Conservation (phyloP, 2,113 vertebrate species). For the Brachypteracias leptosomus region DNA sequence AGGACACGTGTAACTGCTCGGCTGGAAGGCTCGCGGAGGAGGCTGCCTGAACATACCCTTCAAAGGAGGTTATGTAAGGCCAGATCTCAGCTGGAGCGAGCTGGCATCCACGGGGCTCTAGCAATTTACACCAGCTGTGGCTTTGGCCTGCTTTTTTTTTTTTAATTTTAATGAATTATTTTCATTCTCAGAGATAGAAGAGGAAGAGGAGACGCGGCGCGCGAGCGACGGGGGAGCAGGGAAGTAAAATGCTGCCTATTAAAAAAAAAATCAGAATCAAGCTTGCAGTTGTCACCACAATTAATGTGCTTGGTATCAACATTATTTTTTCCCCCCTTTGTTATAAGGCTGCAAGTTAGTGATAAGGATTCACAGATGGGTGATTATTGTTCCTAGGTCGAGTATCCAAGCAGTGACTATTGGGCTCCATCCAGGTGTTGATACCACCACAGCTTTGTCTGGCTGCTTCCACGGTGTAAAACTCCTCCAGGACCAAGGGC, state of each 20-base stretch:
- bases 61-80: conserved; percentile 20
- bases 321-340: not conserved
- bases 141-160: conserved; percentile 42
- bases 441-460: not conserved
- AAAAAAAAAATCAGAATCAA: conserved; percentile 12
- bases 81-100: conserved; percentile 49
- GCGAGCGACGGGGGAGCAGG: not conserved
- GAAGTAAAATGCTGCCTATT: not conserved
- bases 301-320: not conserved
- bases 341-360: not conserved
- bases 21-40: not conserved
- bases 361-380: not conserved
- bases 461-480: not conserved
- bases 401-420: not conserved
- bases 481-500: not conserved
- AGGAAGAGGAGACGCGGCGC: not conserved
- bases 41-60: not conserved
- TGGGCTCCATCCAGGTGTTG: not conserved
- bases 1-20: not conserved
- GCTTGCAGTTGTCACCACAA: not conserved
- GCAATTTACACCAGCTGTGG: conserved; percentile 53
- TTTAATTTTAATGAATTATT: conserved; percentile 65
- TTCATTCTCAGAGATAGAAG: not conserved
- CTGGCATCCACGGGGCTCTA: conserved; percentile 42
- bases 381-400: not conserved